Evolutionary conservation across 2,113 vertebrate species (phyloP).

Genomic region (Nyctibius bracteatus): DNA sequence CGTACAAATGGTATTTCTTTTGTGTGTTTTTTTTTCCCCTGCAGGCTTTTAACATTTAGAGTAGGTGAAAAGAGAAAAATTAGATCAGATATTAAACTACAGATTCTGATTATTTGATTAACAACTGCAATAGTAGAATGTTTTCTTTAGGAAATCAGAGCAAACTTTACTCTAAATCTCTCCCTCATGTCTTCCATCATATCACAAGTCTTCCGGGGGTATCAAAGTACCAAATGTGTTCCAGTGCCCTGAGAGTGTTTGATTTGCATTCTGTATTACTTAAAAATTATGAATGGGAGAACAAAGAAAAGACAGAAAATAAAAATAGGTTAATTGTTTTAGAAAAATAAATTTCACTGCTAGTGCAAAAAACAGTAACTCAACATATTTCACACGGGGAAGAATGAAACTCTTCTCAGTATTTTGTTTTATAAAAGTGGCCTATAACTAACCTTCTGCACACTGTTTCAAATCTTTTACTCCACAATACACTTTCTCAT

Average conservation of each 20-base stretch:
- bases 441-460: not conserved
- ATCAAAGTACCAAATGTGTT: not conserved
- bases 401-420: not conserved
- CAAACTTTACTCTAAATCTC: not conserved
- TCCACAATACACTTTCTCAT: not conserved
- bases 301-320: not conserved
- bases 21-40: not conserved
- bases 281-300: not conserved
- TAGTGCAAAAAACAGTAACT: not conserved
- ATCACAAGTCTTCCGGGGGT: not conserved
- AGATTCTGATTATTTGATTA: constrained; percentile 13
- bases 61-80: not conserved
- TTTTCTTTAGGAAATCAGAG: constrained; percentile 34
- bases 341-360: not conserved
- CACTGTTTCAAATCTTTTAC: not conserved
- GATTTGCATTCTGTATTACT: not conserved
- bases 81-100: not conserved
- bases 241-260: not conserved
- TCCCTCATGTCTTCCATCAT: not conserved
- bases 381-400: not conserved
- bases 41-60: not conserved
- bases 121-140: not conserved
- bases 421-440: not conserved
- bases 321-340: not conserved
- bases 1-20: not conserved